These are phyloP conservation scores for Caiman crocodilus DNA, from an alignment of 2,797 vertebrate genomes.

Conservation along the genomic window DNA sequence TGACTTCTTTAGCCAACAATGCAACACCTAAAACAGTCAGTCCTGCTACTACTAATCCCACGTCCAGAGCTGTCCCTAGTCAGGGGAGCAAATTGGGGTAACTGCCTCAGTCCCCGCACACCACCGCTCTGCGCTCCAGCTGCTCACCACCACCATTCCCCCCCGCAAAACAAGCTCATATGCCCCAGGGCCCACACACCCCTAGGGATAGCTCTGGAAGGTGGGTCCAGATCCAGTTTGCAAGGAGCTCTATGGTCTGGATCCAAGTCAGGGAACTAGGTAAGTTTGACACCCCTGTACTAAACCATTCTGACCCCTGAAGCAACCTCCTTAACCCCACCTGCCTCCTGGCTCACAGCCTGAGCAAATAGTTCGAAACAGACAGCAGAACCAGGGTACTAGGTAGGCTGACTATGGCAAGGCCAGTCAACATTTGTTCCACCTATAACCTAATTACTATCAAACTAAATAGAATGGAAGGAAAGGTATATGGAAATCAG, in stretches of 20 bases:
- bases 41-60: no score
- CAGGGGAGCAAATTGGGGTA: no score
- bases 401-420: neutral
- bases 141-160: no score
- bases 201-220: no score
- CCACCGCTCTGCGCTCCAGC: no score
- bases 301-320: neutral
- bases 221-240: no score
- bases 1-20: no score
- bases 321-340: neutral
- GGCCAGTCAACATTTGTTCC: neutral
- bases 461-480: neutral
- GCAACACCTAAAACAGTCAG: no score
- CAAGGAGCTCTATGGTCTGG: no score
- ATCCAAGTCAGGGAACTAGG: neutral
- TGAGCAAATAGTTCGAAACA: neutral
- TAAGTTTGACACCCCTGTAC: neutral
- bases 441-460: neutral
- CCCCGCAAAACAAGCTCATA: neutral
- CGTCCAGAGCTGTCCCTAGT: no score
- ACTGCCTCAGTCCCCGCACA: no score
- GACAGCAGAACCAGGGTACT: neutral
- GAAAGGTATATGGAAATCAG: neutral
- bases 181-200: no score
- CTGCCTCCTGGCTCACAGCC: neutral